These are phyloP conservation scores for Eptesicus fuscus DNA, from an alignment of 2,113 vertebrate species.

Conservation along the genomic window DNA sequence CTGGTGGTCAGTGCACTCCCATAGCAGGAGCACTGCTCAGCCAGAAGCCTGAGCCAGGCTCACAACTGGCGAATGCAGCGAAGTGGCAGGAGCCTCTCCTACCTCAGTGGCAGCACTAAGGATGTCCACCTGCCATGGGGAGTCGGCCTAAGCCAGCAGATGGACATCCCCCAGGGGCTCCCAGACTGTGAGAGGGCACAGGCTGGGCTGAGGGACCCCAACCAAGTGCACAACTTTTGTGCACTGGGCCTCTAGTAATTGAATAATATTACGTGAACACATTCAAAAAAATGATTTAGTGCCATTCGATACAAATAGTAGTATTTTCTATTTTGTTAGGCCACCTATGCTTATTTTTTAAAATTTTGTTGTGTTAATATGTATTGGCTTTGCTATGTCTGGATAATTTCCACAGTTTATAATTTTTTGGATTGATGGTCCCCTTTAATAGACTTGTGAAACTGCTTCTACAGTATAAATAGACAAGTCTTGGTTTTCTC, in stretches of 20 bases:
- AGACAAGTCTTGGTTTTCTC: conserved; percentile 19
- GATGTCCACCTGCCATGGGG: too few species aligned
- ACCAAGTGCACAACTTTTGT: too few species aligned
- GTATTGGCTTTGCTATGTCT: neutral
- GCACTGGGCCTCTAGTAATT: neutral
- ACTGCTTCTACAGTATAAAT: neutral
- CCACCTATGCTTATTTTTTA: conserved; percentile 12
- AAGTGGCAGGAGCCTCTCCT: too few species aligned
- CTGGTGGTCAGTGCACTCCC: too few species aligned
- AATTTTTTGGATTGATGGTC: neutral
- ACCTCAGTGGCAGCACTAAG: too few species aligned
- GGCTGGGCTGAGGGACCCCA: too few species aligned
- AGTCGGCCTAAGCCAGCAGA: too few species aligned
- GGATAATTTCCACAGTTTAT: conserved; percentile 8
- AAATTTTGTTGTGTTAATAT: conserved; percentile 16
- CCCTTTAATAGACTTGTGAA: conserved; percentile 6
- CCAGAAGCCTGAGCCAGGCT: too few species aligned
- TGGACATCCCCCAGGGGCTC: too few species aligned
- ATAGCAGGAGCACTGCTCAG: too few species aligned
- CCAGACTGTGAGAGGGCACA: too few species aligned
- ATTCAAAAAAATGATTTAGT: neutral
- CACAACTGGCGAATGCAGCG: too few species aligned
- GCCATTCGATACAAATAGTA: neutral
- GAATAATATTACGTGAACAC: neutral
- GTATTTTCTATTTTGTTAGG: neutral